Base-by-base conservation (phyloP, 2,888 invertebrate species). In the Sabatieria punctata region DNA sequence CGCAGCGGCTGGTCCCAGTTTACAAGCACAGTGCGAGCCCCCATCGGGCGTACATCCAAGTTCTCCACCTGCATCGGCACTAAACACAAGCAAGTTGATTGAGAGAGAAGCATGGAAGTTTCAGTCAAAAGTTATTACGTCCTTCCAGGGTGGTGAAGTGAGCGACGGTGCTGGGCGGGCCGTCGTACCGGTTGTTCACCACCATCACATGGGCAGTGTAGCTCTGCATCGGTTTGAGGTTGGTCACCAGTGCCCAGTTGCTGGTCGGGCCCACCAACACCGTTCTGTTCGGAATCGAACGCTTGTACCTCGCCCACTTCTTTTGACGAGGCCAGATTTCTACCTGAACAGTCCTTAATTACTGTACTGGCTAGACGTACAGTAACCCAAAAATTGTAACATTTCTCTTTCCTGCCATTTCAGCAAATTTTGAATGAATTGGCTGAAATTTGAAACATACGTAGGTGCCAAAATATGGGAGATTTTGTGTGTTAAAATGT, bases 1-100 rank as follows among this genome's bases (percentile, higher is more conserved):
- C 85, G 80, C 35, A 80, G 74, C 0, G 97, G 97, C 60, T 79
- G 79, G 60, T 82, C 80, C 95, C 95, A 97, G 35, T 77, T 76
- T n/a, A 91, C 71, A 52, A 81, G 76, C 65, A 95, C 77, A 1
- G 86, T 85, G 1, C 83, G 84, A 0, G 85, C 82, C 2, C 89
- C 89, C 60, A 89, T 74, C 0, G 85, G 84, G 57, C 78, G 78
- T 0, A 82, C 89, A 59, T 82, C 81, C 54, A 91, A 74, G 2
- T 77, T 77, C 50, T 80, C 77, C 26, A 91, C 84, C 0, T 85
- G 79, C 2, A 86, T 86, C 0, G 89, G 89, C 45, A 78, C 78
- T 65, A 45, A 46, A 58, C 52, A 37, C 41, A 3, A n/a, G 15
- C 8, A 24, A 25, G 21, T 15, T 21, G 3, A 51, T 4, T 37